Base-by-base conservation (phyloP, 2,113 vertebrate genomes). In the Clarias magur region DNA sequence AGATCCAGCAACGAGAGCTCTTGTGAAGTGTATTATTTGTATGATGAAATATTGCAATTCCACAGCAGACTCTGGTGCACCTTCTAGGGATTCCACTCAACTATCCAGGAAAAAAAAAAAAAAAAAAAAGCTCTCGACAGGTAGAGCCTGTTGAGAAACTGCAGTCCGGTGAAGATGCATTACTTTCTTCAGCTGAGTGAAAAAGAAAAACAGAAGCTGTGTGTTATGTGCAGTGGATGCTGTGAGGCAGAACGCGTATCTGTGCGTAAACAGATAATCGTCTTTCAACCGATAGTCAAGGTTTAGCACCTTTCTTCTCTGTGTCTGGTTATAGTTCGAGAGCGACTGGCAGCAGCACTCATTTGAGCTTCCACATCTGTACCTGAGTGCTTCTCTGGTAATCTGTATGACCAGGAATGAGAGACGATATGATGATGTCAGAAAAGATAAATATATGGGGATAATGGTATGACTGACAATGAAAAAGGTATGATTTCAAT, bases 201-300 rank as follows among this genome's bases (percentile, higher is more conserved):
- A 78, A 57, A 73, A 78, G 53, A 57, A 16, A 48, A 19, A 53
- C 75, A 78, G 17, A 72, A 70, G 75, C 42, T 56, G 75, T 80
- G 60, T 80, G 62, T 42, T 54, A 27, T 75, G 54, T 17, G 56
- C 13, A 54, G 10, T 9, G 8, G 42, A 78, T 15, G 27, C 23
- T 21, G 67, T 48, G 73, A 25, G 48, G 27, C 62, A 42, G n/a
- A 91, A 81, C 73, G 76, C 67, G 87, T 63, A 87, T 88, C 79
- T 87, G 86, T 92, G 86, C 85, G 80, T 89, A 92, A 93, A 90
- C 54, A 65, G 42, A 82, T 88, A 87, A 92, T 88, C 79, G 79
- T 82, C 84, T 25, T 60, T 62, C 13, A 23, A 38, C 27, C 21
- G 15, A 12, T 1, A 4, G 53, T 79, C 16, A 27, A 27, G 27